Conservation (phyloP, 2,888 invertebrate genomes). For the Athalia circularis region DNA sequence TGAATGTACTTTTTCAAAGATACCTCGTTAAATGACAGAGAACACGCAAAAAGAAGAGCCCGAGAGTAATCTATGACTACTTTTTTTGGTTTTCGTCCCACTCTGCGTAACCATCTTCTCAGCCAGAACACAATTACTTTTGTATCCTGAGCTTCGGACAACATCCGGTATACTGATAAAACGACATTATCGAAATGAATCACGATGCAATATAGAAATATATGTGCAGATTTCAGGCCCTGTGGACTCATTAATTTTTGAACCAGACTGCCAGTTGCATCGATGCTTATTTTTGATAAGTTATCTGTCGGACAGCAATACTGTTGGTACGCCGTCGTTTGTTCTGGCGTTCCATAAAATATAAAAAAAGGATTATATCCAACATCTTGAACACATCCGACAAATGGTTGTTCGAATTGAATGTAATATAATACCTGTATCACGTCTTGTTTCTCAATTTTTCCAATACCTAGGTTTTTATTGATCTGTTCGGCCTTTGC, state of each 20-base stretch:
- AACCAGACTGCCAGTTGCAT: constrained; percentile 12
- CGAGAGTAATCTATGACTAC: constrained; percentile 6
- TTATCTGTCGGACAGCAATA: neutral
- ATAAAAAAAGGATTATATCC: neutral
- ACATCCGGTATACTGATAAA: neutral
- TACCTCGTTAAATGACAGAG: neutral
- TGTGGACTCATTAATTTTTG: neutral
- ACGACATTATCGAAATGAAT: constrained; percentile 11
- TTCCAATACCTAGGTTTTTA: neutral
- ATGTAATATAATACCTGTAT: neutral
- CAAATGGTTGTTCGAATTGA: neutral
- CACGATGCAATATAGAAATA: constrained; percentile 1
- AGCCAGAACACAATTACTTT: neutral
- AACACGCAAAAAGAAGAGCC: constrained; percentile 5
- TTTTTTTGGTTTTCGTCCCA: constrained; percentile 8
- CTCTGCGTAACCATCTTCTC: constrained; percentile 3
- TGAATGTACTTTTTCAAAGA: neutral
- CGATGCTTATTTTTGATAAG: constrained; percentile 9
- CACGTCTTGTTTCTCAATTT: neutral
- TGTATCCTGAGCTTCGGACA: constrained; percentile 3
- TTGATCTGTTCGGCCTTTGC: constrained; percentile 2
- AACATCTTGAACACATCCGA: constrained; percentile 12
- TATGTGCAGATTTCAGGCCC: constrained; percentile 1
- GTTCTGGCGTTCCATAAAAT: constrained; percentile 9
- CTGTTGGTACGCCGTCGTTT: neutral